phyloP scores from a whole-genome alignment of 2,888 invertebrate genomes.

The Neoitamus cyanurus region DNA sequence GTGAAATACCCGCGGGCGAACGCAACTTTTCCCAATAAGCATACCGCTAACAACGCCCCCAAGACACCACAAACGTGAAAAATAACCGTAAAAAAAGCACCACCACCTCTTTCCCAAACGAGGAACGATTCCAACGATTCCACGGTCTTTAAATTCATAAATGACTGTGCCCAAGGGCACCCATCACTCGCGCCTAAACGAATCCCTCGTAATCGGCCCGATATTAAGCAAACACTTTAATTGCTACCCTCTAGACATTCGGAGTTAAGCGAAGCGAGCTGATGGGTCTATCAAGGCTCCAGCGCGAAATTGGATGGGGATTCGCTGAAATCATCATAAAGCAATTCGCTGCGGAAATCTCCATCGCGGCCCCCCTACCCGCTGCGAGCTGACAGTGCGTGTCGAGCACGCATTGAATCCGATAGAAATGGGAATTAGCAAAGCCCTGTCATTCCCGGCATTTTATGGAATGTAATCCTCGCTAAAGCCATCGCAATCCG shows the following conservation, averaged over 20 bases:
- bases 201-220: background rate
- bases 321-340: background rate
- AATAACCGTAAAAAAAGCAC: background rate
- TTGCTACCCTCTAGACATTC: background rate
- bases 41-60: background rate
- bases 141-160: background rate
- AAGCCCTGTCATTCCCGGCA: background rate
- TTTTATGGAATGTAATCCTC: slow-evolving; percentile 1
- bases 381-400: background rate
- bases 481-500: background rate
- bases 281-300: background rate
- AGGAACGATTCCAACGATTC: background rate
- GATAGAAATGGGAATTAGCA: background rate
- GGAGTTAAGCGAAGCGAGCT: background rate
- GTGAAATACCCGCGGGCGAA: background rate
- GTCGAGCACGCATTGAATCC: background rate
- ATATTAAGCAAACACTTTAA: background rate
- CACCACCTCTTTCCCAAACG: background rate
- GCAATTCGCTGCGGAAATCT: background rate
- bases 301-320: background rate
- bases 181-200: background rate
- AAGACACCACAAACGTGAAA: background rate
- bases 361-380: background rate
- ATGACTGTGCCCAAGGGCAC: background rate
- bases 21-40: background rate